A percentile compares a stretch with the other conserved stretches of the same genome.
Evolutionary conservation across 2,797 vertebrate species (phyloP).

Genomic region (Chanos chanos): DNA sequence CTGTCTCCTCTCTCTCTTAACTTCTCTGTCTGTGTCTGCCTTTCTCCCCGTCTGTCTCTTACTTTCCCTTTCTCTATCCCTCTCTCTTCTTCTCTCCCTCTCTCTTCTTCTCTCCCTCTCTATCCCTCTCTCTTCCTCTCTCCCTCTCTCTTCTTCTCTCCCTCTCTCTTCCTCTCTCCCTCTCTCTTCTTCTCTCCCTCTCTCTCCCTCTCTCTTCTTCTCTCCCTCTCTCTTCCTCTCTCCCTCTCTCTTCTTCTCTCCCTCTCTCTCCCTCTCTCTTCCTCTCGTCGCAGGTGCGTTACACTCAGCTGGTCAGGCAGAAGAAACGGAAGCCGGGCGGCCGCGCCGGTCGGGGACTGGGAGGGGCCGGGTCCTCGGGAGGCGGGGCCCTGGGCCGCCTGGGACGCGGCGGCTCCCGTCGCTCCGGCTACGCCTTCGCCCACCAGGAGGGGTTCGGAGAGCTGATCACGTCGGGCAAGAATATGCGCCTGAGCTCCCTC

Average conservation of each 20-base stretch:
- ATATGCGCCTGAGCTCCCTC: slow-evolving; percentile 89
- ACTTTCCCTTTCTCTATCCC: neutral
- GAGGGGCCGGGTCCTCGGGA: slow-evolving; percentile 51
- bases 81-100: no score
- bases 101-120: neutral
- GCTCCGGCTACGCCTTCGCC: slow-evolving; percentile 90
- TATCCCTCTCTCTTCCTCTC: neutral
- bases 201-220: neutral
- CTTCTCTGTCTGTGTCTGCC: neutral
- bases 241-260: neutral
- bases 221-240: no score
- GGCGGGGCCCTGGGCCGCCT: slow-evolving; percentile 73
- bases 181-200: neutral
- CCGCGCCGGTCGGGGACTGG: slow-evolving; percentile 50
- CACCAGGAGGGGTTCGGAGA: slow-evolving; percentile 95
- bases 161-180: neutral
- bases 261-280: neutral
- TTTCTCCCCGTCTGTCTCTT: neutral
- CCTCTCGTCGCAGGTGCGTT: slow-evolving; percentile 78
- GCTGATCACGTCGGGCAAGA: slow-evolving; percentile 92
- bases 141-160: neutral
- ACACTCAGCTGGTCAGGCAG: slow-evolving; percentile 83
- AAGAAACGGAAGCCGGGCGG: slow-evolving; percentile 82
- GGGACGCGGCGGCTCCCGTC: slow-evolving; percentile 70
- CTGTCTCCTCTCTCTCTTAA: no score